Base-by-base conservation (phyloP, 2,113 vertebrate species). In the Telmatochromis bifrenatus region DNA sequence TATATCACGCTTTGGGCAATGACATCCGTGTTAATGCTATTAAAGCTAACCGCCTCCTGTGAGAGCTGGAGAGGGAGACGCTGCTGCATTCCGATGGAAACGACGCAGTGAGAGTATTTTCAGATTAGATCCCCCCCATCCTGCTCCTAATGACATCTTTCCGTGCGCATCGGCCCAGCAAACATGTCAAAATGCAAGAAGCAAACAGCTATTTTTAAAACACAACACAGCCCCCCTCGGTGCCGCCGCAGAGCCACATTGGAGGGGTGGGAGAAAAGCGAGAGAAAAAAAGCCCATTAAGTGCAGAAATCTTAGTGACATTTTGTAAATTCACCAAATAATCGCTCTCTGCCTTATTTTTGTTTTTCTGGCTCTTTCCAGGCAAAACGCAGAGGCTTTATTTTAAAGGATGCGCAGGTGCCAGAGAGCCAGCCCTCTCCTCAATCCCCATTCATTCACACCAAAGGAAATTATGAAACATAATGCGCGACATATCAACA, bases 31-130 rank as follows among this genome's bases (percentile, higher is more conserved):
- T 88, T 88, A 85, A 86, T 88, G 90, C 86, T 65, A 31, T 83
- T 88, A 82, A 81, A 81, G 91, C 88, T 82, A 85, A 87, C 65
- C 89, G 70, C 62, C 90, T 90, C 86, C 84, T 70, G 83, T 45
- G 58, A 33, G 89, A 13, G 84, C 37, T 54, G 55, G 55, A 60
- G 80, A 83, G 19, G 53, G 55, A 47, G 87, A 55, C n/a, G 89
- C 87, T 87, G 91, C 94, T 92, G 94, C 95, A 95, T 95, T 96
- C 95, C 94, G 94, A 95, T 95, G 87, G 93, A 96, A 96, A 95
- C 93, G 94, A 95, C 94, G 95, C 95, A 95, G 94, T 93, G 91
- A 87, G 73, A 77, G 91, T 42, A 10, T 81, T 92, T 81, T 28
- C 82, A 83, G 28, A 87, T 81, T 4, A 47, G n/a, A 90, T 58